Conservation (phyloP, 2,797 vertebrate species). For the Chelidonichthys spinosus region DNA sequence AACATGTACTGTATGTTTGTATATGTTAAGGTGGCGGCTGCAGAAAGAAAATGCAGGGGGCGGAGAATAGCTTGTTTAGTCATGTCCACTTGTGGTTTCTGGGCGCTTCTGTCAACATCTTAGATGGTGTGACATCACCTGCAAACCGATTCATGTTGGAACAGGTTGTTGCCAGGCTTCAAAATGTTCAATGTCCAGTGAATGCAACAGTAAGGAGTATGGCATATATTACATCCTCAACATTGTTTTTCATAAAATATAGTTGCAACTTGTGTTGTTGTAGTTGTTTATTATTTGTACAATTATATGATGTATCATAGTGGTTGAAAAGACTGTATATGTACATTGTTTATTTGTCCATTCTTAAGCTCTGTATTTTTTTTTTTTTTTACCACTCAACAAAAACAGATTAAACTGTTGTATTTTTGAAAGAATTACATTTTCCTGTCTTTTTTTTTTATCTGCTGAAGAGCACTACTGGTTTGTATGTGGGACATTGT, state of each 20-base stretch:
- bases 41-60: constrained; percentile 4
- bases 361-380: constrained; percentile 13
- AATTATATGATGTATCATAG: constrained; percentile 3
- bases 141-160: constrained; percentile 26
- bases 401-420: constrained; percentile 56
- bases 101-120: constrained; percentile 6
- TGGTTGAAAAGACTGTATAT: not conserved
- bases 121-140: constrained; percentile 2
- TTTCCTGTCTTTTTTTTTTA: constrained; percentile 9
- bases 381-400: not conserved
- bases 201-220: constrained; percentile 12
- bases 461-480: constrained; percentile 26
- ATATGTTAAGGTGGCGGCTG: not conserved
- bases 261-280: not conserved
- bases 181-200: constrained; percentile 1
- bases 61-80: not conserved
- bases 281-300: not conserved
- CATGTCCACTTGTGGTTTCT: not conserved
- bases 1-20: constrained; percentile 1
- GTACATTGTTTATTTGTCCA: not conserved
- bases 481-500: constrained; percentile 54
- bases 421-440: constrained; percentile 25
- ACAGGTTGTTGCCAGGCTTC: constrained; percentile 7
- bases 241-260: not conserved
- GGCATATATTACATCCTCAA: too few relatives aligned